Evolutionary conservation across 2,797 vertebrate genomes (phyloP).

Genomic region (Monodelphis domestica): DNA sequence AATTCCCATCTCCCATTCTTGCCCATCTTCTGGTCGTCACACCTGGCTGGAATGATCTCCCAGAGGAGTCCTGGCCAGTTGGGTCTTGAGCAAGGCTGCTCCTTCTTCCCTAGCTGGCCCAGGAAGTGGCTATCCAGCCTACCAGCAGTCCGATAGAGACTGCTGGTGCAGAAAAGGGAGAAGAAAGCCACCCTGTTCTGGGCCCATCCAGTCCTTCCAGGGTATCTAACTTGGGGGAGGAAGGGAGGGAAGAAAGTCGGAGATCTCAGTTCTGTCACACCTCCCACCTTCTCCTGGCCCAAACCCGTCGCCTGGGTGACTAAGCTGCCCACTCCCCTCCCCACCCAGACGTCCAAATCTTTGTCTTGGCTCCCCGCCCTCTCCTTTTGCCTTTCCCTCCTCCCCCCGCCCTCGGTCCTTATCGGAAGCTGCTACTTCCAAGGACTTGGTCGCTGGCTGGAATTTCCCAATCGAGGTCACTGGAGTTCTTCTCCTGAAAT

Average conservation of each 20-base stretch:
- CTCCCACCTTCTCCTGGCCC: neutral
- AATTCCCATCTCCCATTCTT: neutral
- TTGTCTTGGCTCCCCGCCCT: neutral
- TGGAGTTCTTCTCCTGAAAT: slow-evolving; percentile 71
- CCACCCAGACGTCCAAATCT: neutral
- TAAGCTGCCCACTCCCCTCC: neutral
- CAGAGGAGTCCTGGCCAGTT: neutral
- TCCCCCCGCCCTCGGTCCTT: neutral
- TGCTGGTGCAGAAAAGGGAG: neutral
- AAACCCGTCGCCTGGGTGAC: neutral
- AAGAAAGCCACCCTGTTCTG: neutral
- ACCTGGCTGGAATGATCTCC: neutral
- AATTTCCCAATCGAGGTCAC: slow-evolving; percentile 75
- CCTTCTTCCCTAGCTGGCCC: neutral
- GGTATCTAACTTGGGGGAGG: neutral
- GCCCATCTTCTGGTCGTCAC: neutral
- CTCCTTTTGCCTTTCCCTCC: too few species aligned
- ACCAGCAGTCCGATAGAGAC: neutral
- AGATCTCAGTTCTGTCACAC: neutral
- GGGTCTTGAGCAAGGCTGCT: neutral
- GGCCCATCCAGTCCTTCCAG: neutral
- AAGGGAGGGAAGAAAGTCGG: neutral
- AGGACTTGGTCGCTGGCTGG: slow-evolving; percentile 50
- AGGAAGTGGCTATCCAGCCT: neutral
- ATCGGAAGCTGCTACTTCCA: slow-evolving; percentile 57